These are phyloP conservation scores for Antennarius maculatus DNA, from an alignment of 2,797 vertebrate genomes.

Conservation along the genomic window DNA sequence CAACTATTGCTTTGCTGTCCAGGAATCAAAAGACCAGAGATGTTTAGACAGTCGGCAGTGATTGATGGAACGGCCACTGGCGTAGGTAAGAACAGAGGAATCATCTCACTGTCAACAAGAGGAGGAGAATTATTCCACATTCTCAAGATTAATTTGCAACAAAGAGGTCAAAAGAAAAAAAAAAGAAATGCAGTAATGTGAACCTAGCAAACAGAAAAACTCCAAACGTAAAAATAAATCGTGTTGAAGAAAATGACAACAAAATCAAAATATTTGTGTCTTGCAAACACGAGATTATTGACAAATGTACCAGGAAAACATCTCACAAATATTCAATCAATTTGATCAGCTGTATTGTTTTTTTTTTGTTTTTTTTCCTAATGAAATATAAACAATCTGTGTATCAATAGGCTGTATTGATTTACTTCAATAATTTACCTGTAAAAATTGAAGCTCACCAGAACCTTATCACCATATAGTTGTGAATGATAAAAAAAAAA, in stretches of 20 bases:
- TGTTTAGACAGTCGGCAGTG: slow-evolving; percentile 64
- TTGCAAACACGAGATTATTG: too few relatives aligned
- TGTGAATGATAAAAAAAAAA: background rate
- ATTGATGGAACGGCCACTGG: slow-evolving; percentile 60
- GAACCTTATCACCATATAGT: background rate
- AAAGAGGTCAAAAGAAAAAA: background rate
- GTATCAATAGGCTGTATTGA: background rate
- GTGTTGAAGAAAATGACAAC: too few relatives aligned
- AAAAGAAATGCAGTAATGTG: background rate
- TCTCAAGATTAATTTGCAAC: slow-evolving; percentile 13
- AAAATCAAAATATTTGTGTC: too few relatives aligned
- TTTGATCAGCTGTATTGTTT: background rate
- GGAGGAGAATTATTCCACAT: background rate
- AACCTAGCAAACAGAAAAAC: background rate
- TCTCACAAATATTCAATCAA: too few relatives aligned
- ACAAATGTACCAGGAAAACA: too few relatives aligned
- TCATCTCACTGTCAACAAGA: slow-evolving; percentile 1
- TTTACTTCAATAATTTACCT: too few relatives aligned
- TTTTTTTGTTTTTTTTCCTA: background rate
- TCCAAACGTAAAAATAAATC: background rate
- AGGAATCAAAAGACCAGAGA: slow-evolving; percentile 45
- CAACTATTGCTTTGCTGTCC: slow-evolving; percentile 30
- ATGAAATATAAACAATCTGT: slow-evolving; percentile 7
- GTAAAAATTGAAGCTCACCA: slow-evolving; percentile 19
- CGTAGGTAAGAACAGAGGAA: slow-evolving; percentile 58